Percentiles rank a stretch among this genome's conserved stretches.
Evolutionary conservation across 2,113 vertebrate genomes (phyloP).

Genomic region (Corythaixoides concolor): DNA sequence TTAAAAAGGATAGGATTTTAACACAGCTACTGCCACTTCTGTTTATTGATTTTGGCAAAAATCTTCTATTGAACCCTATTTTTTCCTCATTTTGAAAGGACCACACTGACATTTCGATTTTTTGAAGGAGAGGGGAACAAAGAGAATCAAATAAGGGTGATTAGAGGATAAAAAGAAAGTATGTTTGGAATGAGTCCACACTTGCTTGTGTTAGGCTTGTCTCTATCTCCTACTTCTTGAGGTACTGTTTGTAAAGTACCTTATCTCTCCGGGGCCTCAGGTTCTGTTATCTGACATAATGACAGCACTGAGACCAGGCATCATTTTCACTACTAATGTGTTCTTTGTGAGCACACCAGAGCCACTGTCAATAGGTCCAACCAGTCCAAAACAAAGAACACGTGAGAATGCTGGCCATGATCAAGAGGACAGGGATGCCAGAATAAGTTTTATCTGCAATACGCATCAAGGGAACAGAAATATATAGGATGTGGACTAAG

Average conservation of each 20-base stretch:
- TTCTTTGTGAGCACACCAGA: background rate
- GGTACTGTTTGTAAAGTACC: background rate
- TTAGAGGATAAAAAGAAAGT: conserved; percentile 12
- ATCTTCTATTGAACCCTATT: background rate
- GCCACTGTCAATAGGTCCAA: background rate
- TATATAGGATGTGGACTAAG: background rate
- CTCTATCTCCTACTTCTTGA: background rate
- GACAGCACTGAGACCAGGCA: background rate
- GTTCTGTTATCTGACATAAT: background rate
- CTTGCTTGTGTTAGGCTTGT: background rate
- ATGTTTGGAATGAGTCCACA: background rate
- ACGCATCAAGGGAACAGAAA: background rate
- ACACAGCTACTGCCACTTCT: background rate
- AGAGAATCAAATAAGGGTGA: background rate
- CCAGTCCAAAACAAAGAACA: background rate
- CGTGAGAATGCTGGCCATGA: background rate
- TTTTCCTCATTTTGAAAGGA: background rate
- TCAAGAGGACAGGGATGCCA: background rate
- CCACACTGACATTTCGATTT: background rate
- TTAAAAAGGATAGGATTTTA: background rate
- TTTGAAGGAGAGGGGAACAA: background rate
- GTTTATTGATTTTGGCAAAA: background rate
- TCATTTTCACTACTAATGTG: background rate
- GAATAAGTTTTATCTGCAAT: background rate
- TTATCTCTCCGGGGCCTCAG: background rate